Base-by-base conservation (phyloP, 2,113 vertebrate species). In the Pollimyrus isidori region DNA sequence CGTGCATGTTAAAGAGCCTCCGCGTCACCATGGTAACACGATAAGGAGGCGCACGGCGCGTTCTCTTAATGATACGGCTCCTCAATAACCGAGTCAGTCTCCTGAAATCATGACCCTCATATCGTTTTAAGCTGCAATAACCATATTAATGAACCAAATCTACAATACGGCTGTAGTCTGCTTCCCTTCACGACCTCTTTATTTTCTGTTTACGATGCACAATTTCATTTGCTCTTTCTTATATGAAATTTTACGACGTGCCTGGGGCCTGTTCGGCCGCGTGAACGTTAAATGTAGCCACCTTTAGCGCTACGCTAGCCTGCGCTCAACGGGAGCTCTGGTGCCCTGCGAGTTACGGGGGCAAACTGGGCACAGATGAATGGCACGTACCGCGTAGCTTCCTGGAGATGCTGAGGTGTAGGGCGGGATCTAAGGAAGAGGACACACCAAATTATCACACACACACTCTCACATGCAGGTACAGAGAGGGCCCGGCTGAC, bases 381-480 rank as follows among this genome's bases (percentile, higher is more conserved):
- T 48, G 11, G 6, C n/a, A 97, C 97, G 94, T 96, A 99, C 98
- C 95, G 97, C 97, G 82, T 99, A 99, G 96, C 97, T 99, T 93
- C 98, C 98, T 91, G 98, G 98, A 92, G 98, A 99, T 0, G 97
- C 97, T 90, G 98, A 98, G 30, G 98, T 99, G 90, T 99, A 99
- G 35, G 98, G 97, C 35, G 98, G 97, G 93, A 99, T 99, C 98
- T 99, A 90, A 26, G 49, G 91, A 0, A 49, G 23, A 84, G 9
- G 10, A 26, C 15, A 87, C 15, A 46, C 17, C 50, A 35, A 87
- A 45, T 56, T 3, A 87, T 26, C 86, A 87, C 19, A 56, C 50
- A 42, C 10, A 23, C 7, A 87, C n/a, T 15, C 4, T 39, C 7
- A 52, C 49, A 87, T 23, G 11, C 19, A 7, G 15, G 73, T 7